Evolutionary conservation across 30 jellyfish, hydroid and myxozoan genomes (phyloP).

Genomic region (Turritopsis rubra): DNA sequence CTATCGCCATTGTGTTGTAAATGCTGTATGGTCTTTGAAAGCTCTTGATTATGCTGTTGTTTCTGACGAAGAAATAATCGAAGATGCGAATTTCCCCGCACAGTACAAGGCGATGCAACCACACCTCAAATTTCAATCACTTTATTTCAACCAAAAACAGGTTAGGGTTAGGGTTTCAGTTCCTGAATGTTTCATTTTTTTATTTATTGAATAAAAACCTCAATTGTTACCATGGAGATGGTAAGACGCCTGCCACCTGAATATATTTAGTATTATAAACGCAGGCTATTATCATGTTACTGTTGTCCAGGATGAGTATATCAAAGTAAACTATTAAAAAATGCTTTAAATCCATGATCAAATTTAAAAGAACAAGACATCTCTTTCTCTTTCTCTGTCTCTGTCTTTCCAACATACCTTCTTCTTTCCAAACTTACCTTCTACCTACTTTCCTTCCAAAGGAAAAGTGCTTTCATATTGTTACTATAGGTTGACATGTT

Average conservation of each 20-base stretch:
- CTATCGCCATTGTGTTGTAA: slow-evolving; percentile 73
- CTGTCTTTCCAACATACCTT: too few species aligned
- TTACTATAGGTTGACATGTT: too few species aligned
- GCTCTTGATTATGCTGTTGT: slow-evolving; percentile 58
- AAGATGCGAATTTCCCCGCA: slow-evolving; percentile 58
- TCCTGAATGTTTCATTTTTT: neutral
- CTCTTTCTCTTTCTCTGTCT: too few species aligned
- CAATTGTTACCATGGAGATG: neutral
- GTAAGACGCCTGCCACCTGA: neutral
- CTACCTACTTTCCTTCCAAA: too few species aligned
- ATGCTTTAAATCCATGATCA: too few species aligned
- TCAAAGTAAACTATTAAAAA: too few species aligned
- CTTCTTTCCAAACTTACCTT: too few species aligned
- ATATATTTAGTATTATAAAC: too few species aligned
- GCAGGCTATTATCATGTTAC: too few species aligned
- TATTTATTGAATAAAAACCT: neutral
- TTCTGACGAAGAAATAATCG: slow-evolving; percentile 87
- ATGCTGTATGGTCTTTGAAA: slow-evolving; percentile 80
- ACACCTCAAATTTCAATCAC: slow-evolving; percentile 33
- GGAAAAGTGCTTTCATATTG: too few species aligned
- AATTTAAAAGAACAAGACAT: too few species aligned
- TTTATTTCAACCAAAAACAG: neutral
- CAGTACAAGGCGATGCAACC: slow-evolving; percentile 43
- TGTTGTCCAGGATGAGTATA: too few species aligned
- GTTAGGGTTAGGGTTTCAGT: neutral